Base-by-base conservation (phyloP, 2,888 invertebrate species). In the Nemurella pictetii region DNA sequence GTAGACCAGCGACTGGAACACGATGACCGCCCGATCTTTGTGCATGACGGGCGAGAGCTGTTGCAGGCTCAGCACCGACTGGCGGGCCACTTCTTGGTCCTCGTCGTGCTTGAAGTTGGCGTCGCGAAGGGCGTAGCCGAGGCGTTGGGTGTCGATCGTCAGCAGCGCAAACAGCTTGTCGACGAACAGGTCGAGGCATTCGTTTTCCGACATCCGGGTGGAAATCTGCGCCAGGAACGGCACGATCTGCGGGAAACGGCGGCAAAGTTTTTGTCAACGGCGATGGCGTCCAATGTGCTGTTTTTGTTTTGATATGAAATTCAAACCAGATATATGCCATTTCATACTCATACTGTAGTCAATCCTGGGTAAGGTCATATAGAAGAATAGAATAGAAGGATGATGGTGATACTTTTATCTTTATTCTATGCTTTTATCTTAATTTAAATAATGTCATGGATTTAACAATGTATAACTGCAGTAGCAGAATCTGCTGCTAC, bases 1-100 rank as follows among this genome's bases (percentile, higher is more conserved):
- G 88, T 94, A 94, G 80, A 93, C 93, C 81, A 94, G 88, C 0
- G 92, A 92, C 89, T 94, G 94, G 87, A 94, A 94, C 0, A 94
- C 91, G 28, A 93, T 89, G 82, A 94, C 93, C 0, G 94, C 94
- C 88, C 93, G 93, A 84, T 93, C 90, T 90, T 90, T 88, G 72
- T 90, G 89, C 87, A 90, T 89, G 27, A 90, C 90, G 87, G 93
- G 92, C 78, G 85, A 85, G 9, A 87, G 84, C 77, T 86, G 85
- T n/a, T 92, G 90, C 0, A 94, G 89, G 87, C 93, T 92, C 87
- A 93, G 92, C 0, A 94, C 90, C 83, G 93, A 91, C 85, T 93
- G 89, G 26, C 90, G 85, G 7, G 85, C 80, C 12, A 82, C 15
- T 25, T 83, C 84, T 28, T 80, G 80, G 12, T 83, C 15, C 7